These are phyloP conservation scores for Mustela nigripes DNA, from an alignment of 2,113 vertebrate species.

Conservation along the genomic window DNA sequence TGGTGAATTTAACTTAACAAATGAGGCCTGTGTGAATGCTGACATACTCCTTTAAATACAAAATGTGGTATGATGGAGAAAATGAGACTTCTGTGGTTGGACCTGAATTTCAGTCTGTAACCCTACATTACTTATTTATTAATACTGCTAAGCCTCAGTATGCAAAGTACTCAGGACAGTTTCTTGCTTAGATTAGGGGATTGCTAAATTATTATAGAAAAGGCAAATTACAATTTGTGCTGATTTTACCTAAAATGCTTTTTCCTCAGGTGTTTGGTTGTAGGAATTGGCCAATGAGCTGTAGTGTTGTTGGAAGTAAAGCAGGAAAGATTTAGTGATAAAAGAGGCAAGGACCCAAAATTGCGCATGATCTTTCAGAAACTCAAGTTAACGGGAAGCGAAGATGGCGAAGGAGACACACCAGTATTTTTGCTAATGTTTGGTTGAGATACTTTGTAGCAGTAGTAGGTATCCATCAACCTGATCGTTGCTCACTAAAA, in stretches of 20 bases:
- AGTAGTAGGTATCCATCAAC: neutral
- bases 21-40: neutral
- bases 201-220: constrained; percentile 33
- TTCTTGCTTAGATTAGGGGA: neutral
- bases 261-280: neutral
- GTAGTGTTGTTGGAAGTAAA: neutral
- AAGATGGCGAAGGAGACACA: neutral
- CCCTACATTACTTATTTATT: neutral
- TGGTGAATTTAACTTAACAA: neutral
- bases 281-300: neutral
- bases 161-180: neutral
- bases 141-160: neutral
- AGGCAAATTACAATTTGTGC: neutral
- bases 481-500: constrained; percentile 4
- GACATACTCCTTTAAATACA: constrained; percentile 18
- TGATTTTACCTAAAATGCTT: constrained; percentile 44
- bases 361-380: neutral
- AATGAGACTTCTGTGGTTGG: neutral
- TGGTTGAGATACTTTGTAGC: constrained; percentile 12
- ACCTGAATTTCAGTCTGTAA: neutral
- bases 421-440: neutral
- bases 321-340: neutral
- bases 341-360: neutral
- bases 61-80: neutral
- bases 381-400: neutral